Percentiles rank a stretch among this genome's conserved stretches.
These are phyloP conservation scores for Hippocampus abdominalis DNA, from an alignment of 2,113 vertebrate species.

Conservation along the genomic window DNA sequence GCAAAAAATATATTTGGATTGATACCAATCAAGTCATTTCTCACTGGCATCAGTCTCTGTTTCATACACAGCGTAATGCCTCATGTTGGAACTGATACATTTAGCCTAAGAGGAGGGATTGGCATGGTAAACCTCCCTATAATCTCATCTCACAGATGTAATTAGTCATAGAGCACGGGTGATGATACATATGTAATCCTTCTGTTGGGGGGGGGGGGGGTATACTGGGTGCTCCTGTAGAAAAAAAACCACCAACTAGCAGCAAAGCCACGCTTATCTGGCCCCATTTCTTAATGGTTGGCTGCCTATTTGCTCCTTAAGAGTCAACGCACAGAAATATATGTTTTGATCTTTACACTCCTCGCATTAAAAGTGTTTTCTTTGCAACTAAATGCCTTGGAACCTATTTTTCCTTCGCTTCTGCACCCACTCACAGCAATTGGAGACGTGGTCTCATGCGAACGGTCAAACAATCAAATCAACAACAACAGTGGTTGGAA, in stretches of 20 bases:
- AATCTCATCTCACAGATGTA: constrained; percentile 78
- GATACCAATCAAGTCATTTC: constrained; percentile 45
- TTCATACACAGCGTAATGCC: constrained; percentile 52
- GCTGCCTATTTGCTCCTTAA: constrained; percentile 57
- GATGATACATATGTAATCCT: constrained; percentile 76
- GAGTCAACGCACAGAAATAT: constrained; percentile 53
- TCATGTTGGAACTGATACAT: constrained; percentile 63
- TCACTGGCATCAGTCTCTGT: constrained; percentile 48
- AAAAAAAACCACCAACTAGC: constrained; percentile 53
- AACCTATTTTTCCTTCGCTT: constrained; percentile 42
- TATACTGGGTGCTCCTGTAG: constrained; percentile 55
- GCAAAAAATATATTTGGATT: constrained; percentile 30
- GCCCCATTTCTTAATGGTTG: constrained; percentile 39
- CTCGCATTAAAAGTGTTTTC: constrained; percentile 18
- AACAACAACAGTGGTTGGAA: constrained; percentile 60
- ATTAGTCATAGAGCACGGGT: constrained; percentile 75
- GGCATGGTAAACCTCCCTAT: constrained; percentile 69
- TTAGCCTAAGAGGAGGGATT: constrained; percentile 68
- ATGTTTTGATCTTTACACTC: constrained; percentile 40
- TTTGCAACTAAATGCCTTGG: constrained; percentile 24
- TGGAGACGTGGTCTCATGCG: constrained; percentile 55
- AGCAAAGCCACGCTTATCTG: constrained; percentile 61
- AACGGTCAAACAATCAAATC: constrained; percentile 58
- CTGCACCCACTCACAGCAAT: constrained; percentile 40
- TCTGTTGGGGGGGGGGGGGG: constrained; percentile 55